Evolutionary conservation across 2,888 invertebrate species (phyloP).

Genomic region (Hypena proboscidalis): DNA sequence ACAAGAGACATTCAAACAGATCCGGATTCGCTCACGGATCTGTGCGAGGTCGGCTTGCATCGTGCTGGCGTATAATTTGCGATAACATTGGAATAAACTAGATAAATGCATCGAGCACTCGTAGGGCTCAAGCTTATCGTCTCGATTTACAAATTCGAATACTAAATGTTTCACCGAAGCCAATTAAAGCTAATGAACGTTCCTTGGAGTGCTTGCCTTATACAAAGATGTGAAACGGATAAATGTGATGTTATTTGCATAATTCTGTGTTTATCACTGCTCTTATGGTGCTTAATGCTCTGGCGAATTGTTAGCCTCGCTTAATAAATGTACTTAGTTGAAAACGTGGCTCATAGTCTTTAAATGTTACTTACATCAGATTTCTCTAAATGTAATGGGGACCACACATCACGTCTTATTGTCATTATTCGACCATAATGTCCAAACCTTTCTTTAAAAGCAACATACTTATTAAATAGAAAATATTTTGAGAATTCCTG

Average conservation of each 20-base stretch:
- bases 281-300: no score
- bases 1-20: constrained; percentile 43
- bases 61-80: constrained; percentile 43
- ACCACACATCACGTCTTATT: no score
- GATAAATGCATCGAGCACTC: constrained; percentile 31
- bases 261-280: constrained; percentile 16
- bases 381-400: no score
- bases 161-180: constrained; percentile 19
- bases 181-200: constrained; percentile 27
- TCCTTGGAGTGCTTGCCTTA: constrained; percentile 14
- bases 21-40: constrained; percentile 59
- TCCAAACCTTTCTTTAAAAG: no score
- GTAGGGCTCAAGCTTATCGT: constrained; percentile 28
- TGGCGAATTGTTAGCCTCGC: no score
- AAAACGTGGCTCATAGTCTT: no score
- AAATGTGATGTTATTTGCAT: constrained; percentile 13
- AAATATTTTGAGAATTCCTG: no score
- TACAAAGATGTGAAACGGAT: constrained; percentile 23
- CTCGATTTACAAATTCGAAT: constrained; percentile 20
- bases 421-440: no score
- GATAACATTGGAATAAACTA: constrained; percentile 42
- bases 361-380: no score
- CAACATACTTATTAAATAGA: no score
- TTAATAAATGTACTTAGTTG: not conserved
- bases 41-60: constrained; percentile 54